Evolutionary conservation across 2,888 invertebrate genomes (phyloP), one percentile per base, ranked within the genome.

Genomic region (Hydriomena furcata): DNA sequence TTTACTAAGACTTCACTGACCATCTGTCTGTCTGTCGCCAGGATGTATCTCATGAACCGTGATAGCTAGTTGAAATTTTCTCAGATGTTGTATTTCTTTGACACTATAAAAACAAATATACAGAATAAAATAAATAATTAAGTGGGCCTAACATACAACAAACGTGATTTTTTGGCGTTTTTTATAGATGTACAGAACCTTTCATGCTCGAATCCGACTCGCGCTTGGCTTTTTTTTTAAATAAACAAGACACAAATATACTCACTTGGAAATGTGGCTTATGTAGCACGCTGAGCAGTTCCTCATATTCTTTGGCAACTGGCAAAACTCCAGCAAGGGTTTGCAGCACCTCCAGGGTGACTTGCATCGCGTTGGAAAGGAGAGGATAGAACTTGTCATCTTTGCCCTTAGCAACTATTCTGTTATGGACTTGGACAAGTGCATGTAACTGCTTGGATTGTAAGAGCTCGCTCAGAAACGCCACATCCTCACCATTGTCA

Each of bases 361-460:
- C 94, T 86, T 96, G 94, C 93, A 96, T 95, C 2, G 96, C 94
- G 78, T 96, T 96, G 8, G 97, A 97, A 5, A 97, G 90, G 37
- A 96, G 91, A 0, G 97, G 97, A 70, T 94, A 95, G 73, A 96
- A 94, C 66, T 95, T 94, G 68, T 96, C 96, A 91, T 96, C 96
- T 71, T 95, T 94, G 44, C 95, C 94, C 84, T 95, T 95, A 66
- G 94, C 95, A 51, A 95, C 92, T 66, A 97, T 96, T 84, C 96
- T 96, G 76, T 97, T 97, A 80, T 97, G 97, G 52, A 97, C 97
- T 86, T 96, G 96, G 20, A 97, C 96, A 63, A 98, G 91, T 23
- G 97, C 97, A 85, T 97, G 95, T 1, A 98, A 92, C 77, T 97
- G 96, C 80, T 95, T 96, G 4, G 96, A 97, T 78, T 95, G 95